Percentiles rank a stretch among this genome's conserved stretches.
Conservation (phyloP, 2,113 vertebrate genomes). For the Columbina picui region DNA sequence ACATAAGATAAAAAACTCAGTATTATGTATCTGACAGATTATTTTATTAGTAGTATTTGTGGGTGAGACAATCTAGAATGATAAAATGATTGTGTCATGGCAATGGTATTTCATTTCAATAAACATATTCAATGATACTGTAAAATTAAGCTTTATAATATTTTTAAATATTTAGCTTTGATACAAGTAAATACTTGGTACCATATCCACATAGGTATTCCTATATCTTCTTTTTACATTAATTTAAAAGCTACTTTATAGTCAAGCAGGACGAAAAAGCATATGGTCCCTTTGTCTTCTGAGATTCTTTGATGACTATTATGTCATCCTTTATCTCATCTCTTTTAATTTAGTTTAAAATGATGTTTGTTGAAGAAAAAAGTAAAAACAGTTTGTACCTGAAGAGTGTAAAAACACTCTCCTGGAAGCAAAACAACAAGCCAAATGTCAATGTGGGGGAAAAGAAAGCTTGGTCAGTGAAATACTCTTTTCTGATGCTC, state of each 20-base stretch:
- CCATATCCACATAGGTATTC: background rate
- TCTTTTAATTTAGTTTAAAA: background rate
- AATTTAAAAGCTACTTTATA: background rate
- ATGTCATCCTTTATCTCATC: background rate
- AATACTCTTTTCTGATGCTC: background rate
- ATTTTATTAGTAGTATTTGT: background rate
- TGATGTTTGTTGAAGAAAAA: background rate
- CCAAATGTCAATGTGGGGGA: background rate
- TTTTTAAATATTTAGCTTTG: background rate
- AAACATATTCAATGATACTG: background rate
- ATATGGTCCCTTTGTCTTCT: background rate
- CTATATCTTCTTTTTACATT: background rate
- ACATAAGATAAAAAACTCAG: background rate
- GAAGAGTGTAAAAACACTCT: background rate
- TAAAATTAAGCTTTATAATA: background rate
- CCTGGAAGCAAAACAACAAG: background rate
- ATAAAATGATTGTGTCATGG: background rate
- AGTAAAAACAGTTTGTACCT: background rate
- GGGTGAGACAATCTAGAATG: background rate
- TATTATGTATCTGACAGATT: background rate
- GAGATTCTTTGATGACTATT: background rate
- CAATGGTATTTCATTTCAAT: background rate
- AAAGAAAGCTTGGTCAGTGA: background rate
- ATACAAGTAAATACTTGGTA: background rate
- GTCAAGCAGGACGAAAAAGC: background rate